Conservation (phyloP, 2,113 vertebrate genomes). For the Daboia siamensis region DNA sequence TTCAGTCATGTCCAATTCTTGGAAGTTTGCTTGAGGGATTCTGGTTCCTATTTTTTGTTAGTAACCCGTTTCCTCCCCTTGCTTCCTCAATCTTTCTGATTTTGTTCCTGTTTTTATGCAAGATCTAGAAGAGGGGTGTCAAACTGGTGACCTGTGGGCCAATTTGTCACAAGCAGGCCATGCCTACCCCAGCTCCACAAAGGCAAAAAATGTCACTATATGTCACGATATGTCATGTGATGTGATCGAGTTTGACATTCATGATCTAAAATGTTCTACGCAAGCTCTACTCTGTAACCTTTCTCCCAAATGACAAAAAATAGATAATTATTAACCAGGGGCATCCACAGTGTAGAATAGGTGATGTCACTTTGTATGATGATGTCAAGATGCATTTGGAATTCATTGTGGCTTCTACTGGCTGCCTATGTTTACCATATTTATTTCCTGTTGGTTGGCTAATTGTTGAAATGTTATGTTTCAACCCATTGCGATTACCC, state of each 20-base stretch:
- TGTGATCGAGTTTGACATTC: background rate
- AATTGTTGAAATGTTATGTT: background rate
- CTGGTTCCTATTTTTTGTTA: background rate
- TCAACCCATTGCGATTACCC: constrained; percentile 17
- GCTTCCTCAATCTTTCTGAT: background rate
- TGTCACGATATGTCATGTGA: too few species aligned
- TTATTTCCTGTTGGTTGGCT: background rate
- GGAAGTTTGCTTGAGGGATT: background rate
- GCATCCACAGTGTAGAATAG: background rate
- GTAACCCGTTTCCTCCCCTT: background rate
- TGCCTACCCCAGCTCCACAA: too few species aligned
- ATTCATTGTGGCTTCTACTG: background rate
- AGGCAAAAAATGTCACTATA: too few species aligned
- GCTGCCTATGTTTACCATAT: background rate
- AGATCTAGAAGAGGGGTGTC: background rate
- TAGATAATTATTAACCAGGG: background rate
- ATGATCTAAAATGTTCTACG: background rate
- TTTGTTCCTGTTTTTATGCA: background rate
- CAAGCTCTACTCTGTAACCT: background rate
- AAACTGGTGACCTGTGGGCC: too few species aligned
- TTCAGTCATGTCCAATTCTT: background rate
- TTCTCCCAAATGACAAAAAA: background rate
- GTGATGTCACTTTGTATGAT: background rate
- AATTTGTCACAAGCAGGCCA: too few species aligned
- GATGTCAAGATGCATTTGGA: background rate